Base-by-base conservation (phyloP, 2,888 invertebrate genomes). In the Oasisia sp. region DNA sequence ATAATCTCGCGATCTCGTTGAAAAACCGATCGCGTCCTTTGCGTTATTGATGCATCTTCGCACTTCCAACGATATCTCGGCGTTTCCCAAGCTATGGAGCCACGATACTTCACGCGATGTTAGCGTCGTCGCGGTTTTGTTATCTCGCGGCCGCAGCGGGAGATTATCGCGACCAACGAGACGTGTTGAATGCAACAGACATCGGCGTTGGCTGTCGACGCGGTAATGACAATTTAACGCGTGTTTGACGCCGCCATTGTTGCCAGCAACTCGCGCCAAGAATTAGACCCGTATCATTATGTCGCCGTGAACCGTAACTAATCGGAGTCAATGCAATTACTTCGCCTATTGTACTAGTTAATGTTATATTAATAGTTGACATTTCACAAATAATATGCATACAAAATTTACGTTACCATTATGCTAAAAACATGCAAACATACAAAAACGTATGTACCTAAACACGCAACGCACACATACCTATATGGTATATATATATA, bases 171-270 rank as follows among this genome's bases (percentile, higher is more conserved):
- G 27, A 27, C 74, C 74, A 74, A 74, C 74, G 74, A 74, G 27
- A 74, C 74, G 74, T 74, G 74, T 74, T 74, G 74, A 74, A 74
- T 74, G 74, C 74, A 74, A 27, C 74, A 74, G 74, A 74, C 74
- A 27, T 27, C 74, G 74, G n/a, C 74, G 74, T 27, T 74, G 19
- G 27, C 7, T n/a, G n/a, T 7, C 27, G 74, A 27, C 74, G 74
- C 74, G 74, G 74, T 74, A 74, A 74, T 27, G 27, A 74, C 74
- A 74, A 74, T 74, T 74, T 27, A 74, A 74, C 27, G 74, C 74
- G 74, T 74, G 74, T 74, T 74, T 74, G 74, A 27, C 27, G 74
- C 7, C 27, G 19, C 74, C 27, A 74, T 74, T 74, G 74, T 74
- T 19, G 74, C 27, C 27, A 3, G 27, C 74, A 8, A 74, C 74